Base-by-base conservation (phyloP, 2,797 vertebrate genomes). In the Heliangelus exortis region DNA sequence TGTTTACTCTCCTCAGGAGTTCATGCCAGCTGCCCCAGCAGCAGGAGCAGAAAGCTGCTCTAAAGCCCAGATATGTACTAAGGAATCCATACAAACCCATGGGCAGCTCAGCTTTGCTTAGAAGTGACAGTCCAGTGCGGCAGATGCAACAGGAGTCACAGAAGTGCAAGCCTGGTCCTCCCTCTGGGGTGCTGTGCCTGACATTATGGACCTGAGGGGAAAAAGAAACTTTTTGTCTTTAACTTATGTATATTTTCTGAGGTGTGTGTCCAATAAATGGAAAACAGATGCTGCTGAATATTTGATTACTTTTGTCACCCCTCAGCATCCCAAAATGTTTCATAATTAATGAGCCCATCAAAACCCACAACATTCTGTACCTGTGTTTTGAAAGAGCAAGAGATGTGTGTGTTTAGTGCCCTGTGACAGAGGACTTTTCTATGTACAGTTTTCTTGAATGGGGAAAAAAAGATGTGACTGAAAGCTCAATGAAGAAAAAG, bases 221-320 rank as follows among this genome's bases (percentile, higher is more conserved):
- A 45, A 25, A 75, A 84, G 23, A 74, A 83, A 12, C 4, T 21
- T 81, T 88, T 76, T 78, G 47, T 55, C 43, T 73, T n/a, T 57
- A n/a, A 51, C 54, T 69, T 36, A 78, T 7, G 0, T 83, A 67
- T 87, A 95, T 94, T 86, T 90, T 67, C 73, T 51, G 92, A 93
- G 84, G 43, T 62, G 68, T 6, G 6, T 85, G 77, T 89, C 41
- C 67, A 92, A 89, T 93, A 93, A 96, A 95, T 29, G 90, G 33
- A 82, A 94, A 94, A 73, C 79, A 96, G 96, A 93, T 95, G 84
- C 81, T 85, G 86, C 29, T 93, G 92, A 97, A 95, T 97, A 96
- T 95, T 88, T 97, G 67, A 95, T 93, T 81, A 71, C 33, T 80
- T 67, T 81, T 88, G 57, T 95, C 89, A 94, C 47, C 71, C 75